Conservation (phyloP, 2,797 vertebrate genomes). For the Dendrocincla tyrannina region DNA sequence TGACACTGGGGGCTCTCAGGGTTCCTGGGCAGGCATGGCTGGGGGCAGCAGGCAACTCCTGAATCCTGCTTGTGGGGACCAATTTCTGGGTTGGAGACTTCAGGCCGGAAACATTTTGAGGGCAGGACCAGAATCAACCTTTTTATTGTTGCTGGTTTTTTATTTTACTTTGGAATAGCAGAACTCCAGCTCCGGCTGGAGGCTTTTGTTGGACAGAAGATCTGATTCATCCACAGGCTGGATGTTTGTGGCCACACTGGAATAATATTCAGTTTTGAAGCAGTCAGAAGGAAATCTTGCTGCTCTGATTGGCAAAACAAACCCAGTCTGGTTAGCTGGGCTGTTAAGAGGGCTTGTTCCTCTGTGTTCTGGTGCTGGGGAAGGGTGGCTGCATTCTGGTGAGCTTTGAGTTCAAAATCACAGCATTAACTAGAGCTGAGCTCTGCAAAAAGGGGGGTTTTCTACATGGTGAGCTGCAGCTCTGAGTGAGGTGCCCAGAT, state of each 20-base stretch:
- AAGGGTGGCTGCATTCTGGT: background rate
- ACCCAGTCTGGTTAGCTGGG: background rate
- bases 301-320: background rate
- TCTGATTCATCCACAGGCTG: constrained; percentile 16
- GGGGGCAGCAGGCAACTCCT: background rate
- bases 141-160: background rate
- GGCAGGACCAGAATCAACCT: background rate
- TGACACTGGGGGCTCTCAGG: background rate
- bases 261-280: background rate
- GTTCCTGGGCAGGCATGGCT: background rate
- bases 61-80: background rate
- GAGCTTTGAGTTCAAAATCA: background rate
- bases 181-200: background rate
- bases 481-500: background rate
- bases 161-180: background rate
- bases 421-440: background rate
- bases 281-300: background rate
- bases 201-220: background rate
- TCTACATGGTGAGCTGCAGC: background rate
- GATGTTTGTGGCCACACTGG: constrained; percentile 10
- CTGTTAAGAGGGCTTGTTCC: background rate
- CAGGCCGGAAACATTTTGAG: background rate
- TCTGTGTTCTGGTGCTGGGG: background rate
- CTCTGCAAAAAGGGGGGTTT: background rate
- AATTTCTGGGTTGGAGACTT: background rate